Evolutionary conservation across 1,140 invertebrate species (phyloP), one percentile per base, ranked within the genome.

Genomic region (Drosophila leontia): DNA sequence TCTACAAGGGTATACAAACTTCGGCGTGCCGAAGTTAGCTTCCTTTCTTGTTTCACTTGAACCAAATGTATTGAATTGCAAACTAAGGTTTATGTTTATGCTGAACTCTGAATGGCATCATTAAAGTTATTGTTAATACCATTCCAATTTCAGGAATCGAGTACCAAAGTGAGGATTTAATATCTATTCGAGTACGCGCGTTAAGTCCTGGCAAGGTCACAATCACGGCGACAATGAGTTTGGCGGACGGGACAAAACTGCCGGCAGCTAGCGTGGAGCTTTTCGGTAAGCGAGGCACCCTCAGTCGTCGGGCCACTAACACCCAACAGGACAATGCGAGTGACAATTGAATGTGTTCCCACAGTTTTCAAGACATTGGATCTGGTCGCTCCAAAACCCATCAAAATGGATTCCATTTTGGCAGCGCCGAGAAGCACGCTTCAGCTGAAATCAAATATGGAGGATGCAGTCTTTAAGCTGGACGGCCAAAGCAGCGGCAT

Each of bases 371-470:
- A 96, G 80, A 94, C 95, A 56, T 91, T 97, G 45, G 92, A 92
- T 57, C 82, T 97, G 45, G 92, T 94, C n/a, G 93, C 93, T 78
- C 95, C 95, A 12, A 92, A 93, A 62, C 76, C 84, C 23, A 90
- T 93, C 23, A 82, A 75, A 53, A 93, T 92, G 42, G 92, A 93
- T 63, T 92, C 94, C n/a, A 92, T 95, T 76, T 75, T 96, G 37
- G 95, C 97, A 93, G 95, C 96, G 5, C 96, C 96, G 19, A 94
- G 96, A 86, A 96, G 96, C 34, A 93, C 94, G 12, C 92, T 96
- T 39, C 94, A 95, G 83, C 82, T 97, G 23, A 94, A 94, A 85
- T 96, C 96, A 3, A 97, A 97, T 93, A 93, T 93, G 69, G 93
- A 91, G 77, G 93, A 92, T 72, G 82, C 83, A 39, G 61, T 84